Conservation (phyloP, 2,888 invertebrate genomes). For the Dysmachus trigonus region DNA sequence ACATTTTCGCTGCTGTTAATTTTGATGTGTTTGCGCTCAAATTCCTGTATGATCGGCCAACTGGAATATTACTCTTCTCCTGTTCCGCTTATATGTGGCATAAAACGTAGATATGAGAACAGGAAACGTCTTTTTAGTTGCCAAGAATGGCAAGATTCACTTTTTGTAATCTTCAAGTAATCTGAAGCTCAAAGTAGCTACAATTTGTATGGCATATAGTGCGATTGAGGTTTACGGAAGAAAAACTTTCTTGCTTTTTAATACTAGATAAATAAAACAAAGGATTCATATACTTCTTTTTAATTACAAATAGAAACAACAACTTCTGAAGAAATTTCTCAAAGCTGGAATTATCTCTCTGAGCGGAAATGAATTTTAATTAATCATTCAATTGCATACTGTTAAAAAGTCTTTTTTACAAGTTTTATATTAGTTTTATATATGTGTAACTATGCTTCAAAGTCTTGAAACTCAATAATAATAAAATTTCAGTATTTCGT, state of each 20-base stretch:
- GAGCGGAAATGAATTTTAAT: background rate
- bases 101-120: background rate
- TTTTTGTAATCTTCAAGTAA: background rate
- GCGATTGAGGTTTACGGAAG: background rate
- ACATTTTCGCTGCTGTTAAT: background rate
- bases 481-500: too few species aligned
- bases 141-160: background rate
- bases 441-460: too few species aligned
- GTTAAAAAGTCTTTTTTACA: too few species aligned
- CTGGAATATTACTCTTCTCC: background rate
- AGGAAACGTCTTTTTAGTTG: background rate
- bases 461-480: too few species aligned
- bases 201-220: background rate
- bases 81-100: background rate
- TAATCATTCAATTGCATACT: background rate
- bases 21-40: background rate
- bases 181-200: background rate
- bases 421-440: too few species aligned
- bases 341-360: background rate
- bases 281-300: background rate
- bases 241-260: background rate
- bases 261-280: background rate
- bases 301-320: background rate
- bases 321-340: background rate
- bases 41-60: background rate